phyloP scores from a whole-genome alignment of 37 sponge, comb jelly and placozoan genomes.

The Oscarella lobularis region DNA sequence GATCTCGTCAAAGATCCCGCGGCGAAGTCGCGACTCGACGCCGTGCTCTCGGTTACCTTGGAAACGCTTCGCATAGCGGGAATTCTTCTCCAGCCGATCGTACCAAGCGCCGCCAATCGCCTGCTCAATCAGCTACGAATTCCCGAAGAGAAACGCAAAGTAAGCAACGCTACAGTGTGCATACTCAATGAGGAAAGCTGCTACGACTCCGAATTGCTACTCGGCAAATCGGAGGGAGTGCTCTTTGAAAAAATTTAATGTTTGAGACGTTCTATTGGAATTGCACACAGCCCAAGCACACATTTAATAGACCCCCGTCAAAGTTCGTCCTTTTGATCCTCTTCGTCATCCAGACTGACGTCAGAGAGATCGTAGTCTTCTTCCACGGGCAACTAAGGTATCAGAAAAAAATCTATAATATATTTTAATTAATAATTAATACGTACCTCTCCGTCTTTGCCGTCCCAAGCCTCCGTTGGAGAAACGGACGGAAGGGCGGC shows the following conservation, averaged over 20 bases:
- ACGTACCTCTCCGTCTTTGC: constrained; percentile 87
- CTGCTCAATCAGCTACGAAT: constrained; percentile 27
- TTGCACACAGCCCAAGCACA: neutral
- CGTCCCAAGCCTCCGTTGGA: constrained; percentile 81
- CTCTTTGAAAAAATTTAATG: neutral
- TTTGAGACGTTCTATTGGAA: neutral
- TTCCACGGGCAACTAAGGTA: constrained; percentile 62
- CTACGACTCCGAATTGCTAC: too few relatives aligned
- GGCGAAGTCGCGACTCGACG: constrained; percentile 15
- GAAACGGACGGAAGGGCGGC: constrained; percentile 39
- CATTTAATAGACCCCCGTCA: neutral
- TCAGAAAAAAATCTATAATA: neutral
- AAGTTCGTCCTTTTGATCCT: constrained; percentile 21
- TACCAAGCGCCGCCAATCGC: constrained; percentile 20
- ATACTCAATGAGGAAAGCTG: too few relatives aligned
- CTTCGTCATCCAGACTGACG: constrained; percentile 56
- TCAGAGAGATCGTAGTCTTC: constrained; percentile 76
- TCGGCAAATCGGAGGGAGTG: too few relatives aligned
- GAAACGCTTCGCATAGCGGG: constrained; percentile 39
- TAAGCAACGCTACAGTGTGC: too few relatives aligned
- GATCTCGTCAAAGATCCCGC: constrained; percentile 25
- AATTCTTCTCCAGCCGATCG: constrained; percentile 41
- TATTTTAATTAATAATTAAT: too few relatives aligned
- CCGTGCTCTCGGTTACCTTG: constrained; percentile 23
- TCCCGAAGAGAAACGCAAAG: too few relatives aligned